Percentiles rank a stretch among this genome's conserved stretches.
phyloP scores from a whole-genome alignment of 2,113 vertebrate genomes.

The Ophthalmotilapia sp. region DNA sequence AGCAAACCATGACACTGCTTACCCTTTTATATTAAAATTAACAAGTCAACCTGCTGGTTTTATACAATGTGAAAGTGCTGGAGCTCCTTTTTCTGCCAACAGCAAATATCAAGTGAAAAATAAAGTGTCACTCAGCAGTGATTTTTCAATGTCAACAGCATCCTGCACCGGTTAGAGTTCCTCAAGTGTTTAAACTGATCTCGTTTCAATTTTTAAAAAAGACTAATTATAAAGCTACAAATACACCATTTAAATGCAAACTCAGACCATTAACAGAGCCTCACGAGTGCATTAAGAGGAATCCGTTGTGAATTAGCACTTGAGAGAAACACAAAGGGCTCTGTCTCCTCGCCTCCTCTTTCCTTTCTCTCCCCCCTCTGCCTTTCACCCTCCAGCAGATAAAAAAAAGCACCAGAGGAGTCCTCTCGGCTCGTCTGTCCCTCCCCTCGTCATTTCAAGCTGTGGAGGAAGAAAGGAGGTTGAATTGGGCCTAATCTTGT shows the following conservation, averaged over 20 bases:
- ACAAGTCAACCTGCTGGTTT: neutral
- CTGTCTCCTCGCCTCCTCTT: neutral
- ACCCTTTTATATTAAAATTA: neutral
- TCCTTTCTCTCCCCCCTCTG: neutral
- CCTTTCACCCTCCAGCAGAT: conserved; percentile 55
- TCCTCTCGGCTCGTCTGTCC: neutral
- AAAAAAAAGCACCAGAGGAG: conserved; percentile 10
- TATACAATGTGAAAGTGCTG: neutral
- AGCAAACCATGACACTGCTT: neutral
- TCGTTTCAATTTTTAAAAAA: neutral
- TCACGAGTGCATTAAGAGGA: conserved; percentile 33
- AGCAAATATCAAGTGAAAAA: neutral
- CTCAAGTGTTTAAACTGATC: neutral
- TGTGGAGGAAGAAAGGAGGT: neutral
- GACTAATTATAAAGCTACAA: conserved; percentile 18
- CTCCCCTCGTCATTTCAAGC: neutral
- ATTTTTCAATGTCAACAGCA: neutral
- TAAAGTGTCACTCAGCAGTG: no score
- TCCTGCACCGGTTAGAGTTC: neutral
- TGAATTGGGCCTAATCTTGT: conserved; percentile 75
- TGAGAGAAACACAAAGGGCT: conserved; percentile 75
- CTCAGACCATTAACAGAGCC: neutral
- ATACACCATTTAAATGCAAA: neutral
- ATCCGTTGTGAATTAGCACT: conserved; percentile 82
- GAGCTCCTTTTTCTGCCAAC: neutral